Conservation (phyloP, 1,140 invertebrate species). For the Cydia amplana region DNA sequence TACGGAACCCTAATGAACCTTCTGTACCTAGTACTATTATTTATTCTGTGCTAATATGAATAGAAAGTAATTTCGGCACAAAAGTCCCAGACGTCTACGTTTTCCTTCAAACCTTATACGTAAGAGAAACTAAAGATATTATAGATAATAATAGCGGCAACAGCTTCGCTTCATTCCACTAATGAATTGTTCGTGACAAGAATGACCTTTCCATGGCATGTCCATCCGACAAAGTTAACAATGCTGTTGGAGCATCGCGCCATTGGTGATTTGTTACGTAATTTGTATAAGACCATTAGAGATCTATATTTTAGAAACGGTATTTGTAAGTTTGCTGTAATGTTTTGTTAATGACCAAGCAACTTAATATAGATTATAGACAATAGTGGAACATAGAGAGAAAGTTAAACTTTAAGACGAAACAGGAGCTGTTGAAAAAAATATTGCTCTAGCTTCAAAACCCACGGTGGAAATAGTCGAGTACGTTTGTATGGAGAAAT, state of each 20-base stretch:
- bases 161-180: slow-evolving; percentile 11
- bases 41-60: too few species aligned
- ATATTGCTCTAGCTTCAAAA: too few species aligned
- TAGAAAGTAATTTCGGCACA: too few species aligned
- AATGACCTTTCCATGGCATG: slow-evolving; percentile 13
- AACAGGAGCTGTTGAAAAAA: too few species aligned
- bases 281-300: not conserved
- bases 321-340: not conserved
- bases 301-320: not conserved
- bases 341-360: slow-evolving; percentile 9
- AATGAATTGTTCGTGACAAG: slow-evolving; percentile 27
- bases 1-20: too few species aligned
- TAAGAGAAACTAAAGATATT: slow-evolving; percentile 12
- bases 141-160: not conserved
- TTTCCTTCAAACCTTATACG: not conserved
- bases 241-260: not conserved
- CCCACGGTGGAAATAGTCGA: too few species aligned
- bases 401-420: slow-evolving; percentile 22
- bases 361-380: slow-evolving; percentile 1
- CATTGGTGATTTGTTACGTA: not conserved
- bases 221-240: slow-evolving; percentile 11
- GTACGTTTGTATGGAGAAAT: too few species aligned
- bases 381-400: not conserved
- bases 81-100: not conserved
- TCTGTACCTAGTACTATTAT: too few species aligned